Percentiles rank a stretch among this genome's conserved stretches.
Evolutionary conservation across 2,113 vertebrate genomes (phyloP).

Genomic region (Neolamprologus fasciatus): DNA sequence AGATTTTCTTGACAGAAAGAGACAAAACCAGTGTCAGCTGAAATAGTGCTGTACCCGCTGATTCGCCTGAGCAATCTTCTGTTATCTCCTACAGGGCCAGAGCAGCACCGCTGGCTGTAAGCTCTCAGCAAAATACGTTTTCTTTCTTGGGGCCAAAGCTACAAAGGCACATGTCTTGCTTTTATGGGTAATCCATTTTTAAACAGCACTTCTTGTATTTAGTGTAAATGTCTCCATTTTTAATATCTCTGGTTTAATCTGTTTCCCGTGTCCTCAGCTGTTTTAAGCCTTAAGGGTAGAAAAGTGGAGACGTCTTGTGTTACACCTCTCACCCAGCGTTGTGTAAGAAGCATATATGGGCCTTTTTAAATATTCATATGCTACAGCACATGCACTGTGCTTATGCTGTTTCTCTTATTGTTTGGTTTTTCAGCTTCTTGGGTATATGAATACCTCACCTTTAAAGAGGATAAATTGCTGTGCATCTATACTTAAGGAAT

Average conservation of each 20-base stretch:
- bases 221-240: neutral
- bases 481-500: neutral
- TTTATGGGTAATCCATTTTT: conserved; percentile 56
- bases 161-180: conserved; percentile 36
- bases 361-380: neutral
- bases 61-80: conserved; percentile 12
- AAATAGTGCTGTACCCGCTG: conserved; percentile 24
- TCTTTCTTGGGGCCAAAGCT: neutral
- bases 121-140: neutral
- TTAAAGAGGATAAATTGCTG: neutral
- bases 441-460: neutral
- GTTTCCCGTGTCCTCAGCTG: neutral
- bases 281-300: neutral
- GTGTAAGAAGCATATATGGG: neutral
- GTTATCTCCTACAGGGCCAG: conserved; percentile 5
- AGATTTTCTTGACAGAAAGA: conserved; percentile 22
- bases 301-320: neutral
- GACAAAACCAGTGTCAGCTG: conserved; percentile 42
- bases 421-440: neutral
- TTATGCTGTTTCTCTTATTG: neutral
- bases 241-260: neutral
- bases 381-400: neutral
- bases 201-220: neutral
- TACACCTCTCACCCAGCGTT: neutral
- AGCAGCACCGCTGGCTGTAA: neutral